Evolutionary conservation across 2,888 invertebrate species (phyloP).

Genomic region (Cheiracanthium punctorium): DNA sequence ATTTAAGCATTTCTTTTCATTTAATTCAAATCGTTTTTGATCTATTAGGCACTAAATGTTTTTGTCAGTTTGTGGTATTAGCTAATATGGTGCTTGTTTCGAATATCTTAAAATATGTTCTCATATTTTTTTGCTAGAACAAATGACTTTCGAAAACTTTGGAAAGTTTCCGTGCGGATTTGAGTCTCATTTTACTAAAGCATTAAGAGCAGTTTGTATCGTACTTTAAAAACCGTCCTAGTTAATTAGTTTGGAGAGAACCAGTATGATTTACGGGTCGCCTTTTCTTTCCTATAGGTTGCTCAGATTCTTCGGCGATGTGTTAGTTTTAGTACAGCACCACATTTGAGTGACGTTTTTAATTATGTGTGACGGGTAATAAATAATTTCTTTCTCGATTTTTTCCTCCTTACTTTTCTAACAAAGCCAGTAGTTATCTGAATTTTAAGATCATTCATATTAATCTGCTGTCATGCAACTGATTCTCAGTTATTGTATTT

Average conservation of each 20-base stretch:
- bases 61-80: background rate
- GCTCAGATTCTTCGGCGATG: constrained; percentile 42
- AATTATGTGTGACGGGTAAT: constrained; percentile 55
- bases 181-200: constrained; percentile 20
- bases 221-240: constrained; percentile 18
- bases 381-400: constrained; percentile 46
- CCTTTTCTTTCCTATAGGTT: constrained; percentile 40
- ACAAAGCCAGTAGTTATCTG: background rate
- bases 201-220: constrained; percentile 8
- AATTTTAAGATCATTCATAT: background rate
- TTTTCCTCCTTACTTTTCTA: constrained; percentile 38
- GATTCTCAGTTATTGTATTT: too few relatives aligned
- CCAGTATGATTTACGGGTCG: constrained; percentile 54
- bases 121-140: constrained; percentile 3
- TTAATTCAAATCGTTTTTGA: too few relatives aligned
- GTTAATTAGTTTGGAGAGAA: constrained; percentile 57
- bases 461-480: background rate
- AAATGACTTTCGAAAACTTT: constrained; percentile 17
- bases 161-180: constrained; percentile 6
- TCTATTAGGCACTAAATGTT: too few relatives aligned
- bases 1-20: too few relatives aligned
- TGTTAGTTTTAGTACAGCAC: constrained; percentile 36
- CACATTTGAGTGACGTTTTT: constrained; percentile 65
- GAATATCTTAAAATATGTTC: constrained; percentile 12
- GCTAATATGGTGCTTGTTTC: background rate